Conservation (phyloP, 2,888 invertebrate genomes). For the Acanthosepion esculentum region DNA sequence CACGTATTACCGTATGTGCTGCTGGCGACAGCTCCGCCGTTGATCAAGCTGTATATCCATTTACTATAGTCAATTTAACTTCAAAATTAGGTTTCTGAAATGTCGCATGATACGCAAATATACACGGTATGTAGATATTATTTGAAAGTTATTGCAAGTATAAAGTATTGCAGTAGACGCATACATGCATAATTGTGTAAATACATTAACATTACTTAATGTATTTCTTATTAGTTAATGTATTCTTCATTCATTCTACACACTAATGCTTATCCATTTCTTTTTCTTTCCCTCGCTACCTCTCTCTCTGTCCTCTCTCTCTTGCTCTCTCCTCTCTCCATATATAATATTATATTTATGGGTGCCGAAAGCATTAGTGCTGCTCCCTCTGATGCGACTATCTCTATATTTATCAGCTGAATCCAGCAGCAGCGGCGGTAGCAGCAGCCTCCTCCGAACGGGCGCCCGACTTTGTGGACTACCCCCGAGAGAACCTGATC, state of each 20-base stretch:
- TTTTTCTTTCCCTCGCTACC: no score
- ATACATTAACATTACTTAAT: not conserved
- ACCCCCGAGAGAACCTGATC: constrained; percentile 43
- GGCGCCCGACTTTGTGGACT: constrained; percentile 39
- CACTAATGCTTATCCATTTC: not conserved
- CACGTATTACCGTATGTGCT: no score
- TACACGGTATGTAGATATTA: no score
- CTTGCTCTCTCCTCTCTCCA: no score
- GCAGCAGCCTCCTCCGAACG: constrained; percentile 41
- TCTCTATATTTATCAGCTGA: constrained; percentile 46
- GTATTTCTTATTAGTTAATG: no score
- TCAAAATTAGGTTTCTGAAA: no score
- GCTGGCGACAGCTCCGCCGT: no score
- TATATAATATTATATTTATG: not conserved
- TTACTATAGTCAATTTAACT: no score
- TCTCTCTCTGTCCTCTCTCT: no score
- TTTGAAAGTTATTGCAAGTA: no score
- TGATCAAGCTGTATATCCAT: no score
- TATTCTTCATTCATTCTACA: not conserved
- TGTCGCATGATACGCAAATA: no score
- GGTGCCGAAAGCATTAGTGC: not conserved
- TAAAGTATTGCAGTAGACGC: not conserved
- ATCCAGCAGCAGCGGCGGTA: constrained; percentile 10
- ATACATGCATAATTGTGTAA: not conserved
- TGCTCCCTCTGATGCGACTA: not conserved